These are phyloP conservation scores for Cydia strobilella DNA, from an alignment of 1,140 invertebrate species.

Conservation along the genomic window DNA sequence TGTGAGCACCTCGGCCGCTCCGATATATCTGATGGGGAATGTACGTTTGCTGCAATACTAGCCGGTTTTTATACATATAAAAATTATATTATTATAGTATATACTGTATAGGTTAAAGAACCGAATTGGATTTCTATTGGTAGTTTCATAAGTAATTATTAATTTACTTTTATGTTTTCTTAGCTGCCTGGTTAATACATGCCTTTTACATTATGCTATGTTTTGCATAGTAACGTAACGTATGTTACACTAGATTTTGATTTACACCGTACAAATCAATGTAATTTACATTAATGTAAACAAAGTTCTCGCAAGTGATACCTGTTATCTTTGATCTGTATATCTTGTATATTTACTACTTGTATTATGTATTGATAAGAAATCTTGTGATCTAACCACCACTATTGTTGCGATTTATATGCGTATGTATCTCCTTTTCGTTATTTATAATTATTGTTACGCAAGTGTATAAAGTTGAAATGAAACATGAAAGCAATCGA, in stretches of 20 bases:
- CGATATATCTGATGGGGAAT: too few relatives aligned
- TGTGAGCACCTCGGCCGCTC: too few relatives aligned
- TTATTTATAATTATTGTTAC: constrained; percentile 23
- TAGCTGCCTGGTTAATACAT: background rate
- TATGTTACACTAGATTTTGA: background rate
- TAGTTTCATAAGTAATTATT: background rate
- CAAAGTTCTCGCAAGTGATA: constrained; percentile 5
- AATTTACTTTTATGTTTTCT: background rate
- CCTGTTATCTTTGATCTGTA: constrained; percentile 21
- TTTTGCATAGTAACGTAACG: background rate
- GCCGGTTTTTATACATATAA: background rate
- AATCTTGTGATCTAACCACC: constrained; percentile 25
- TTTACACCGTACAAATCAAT: constrained; percentile 11
- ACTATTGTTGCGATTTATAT: constrained; percentile 26
- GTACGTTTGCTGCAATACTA: too few relatives aligned
- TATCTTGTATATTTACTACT: constrained; percentile 29
- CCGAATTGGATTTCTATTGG: too few relatives aligned
- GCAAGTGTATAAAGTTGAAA: constrained; percentile 16
- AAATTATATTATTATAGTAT: background rate
- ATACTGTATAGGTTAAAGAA: too few relatives aligned
- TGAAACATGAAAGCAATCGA: background rate
- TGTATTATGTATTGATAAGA: constrained; percentile 25
- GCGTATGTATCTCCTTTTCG: constrained; percentile 11
- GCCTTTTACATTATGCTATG: background rate
- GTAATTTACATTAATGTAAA: constrained; percentile 18